Evolutionary conservation across 1,140 invertebrate genomes (phyloP).

Genomic region (Halictus rubicundus): DNA sequence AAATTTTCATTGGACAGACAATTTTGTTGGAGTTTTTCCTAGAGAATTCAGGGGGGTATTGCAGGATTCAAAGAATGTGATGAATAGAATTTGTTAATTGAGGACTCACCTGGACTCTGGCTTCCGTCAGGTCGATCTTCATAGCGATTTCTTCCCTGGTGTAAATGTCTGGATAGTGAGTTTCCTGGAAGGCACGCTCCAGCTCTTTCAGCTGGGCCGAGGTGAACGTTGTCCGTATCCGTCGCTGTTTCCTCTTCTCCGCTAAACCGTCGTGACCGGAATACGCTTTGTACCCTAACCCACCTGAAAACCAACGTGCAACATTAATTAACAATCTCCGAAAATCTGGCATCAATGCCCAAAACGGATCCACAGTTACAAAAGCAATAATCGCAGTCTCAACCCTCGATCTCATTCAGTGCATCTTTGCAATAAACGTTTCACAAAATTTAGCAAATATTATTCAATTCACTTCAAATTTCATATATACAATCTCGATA

Average conservation of each 20-base stretch:
- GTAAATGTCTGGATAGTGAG: constrained; percentile 99
- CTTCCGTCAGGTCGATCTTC: constrained; percentile 98
- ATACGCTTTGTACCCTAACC: constrained; percentile 93
- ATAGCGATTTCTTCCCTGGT: constrained; percentile 99
- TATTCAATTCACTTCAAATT: no score
- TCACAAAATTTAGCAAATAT: no score
- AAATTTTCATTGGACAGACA: no score
- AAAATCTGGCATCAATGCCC: no score
- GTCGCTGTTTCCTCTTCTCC: constrained; percentile 94
- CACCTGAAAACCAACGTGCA: constrained; percentile 82
- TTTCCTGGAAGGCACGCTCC: constrained; percentile 97
- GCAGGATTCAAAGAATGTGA: no score
- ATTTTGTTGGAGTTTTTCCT: no score
- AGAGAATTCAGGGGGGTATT: no score
- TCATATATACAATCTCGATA: no score
- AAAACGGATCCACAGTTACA: no score
- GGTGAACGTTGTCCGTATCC: constrained; percentile 98
- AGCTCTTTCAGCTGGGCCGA: constrained; percentile 97
- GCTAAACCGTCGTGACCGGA: constrained; percentile 91
- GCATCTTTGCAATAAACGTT: no score
- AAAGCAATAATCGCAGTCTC: no score
- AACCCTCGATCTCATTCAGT: no score
- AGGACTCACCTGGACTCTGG: constrained; percentile 94
- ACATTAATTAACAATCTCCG: not conserved
- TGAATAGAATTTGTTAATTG: not conserved